Conservation (phyloP, 2,888 invertebrate genomes). For the Aethes cnicana region DNA sequence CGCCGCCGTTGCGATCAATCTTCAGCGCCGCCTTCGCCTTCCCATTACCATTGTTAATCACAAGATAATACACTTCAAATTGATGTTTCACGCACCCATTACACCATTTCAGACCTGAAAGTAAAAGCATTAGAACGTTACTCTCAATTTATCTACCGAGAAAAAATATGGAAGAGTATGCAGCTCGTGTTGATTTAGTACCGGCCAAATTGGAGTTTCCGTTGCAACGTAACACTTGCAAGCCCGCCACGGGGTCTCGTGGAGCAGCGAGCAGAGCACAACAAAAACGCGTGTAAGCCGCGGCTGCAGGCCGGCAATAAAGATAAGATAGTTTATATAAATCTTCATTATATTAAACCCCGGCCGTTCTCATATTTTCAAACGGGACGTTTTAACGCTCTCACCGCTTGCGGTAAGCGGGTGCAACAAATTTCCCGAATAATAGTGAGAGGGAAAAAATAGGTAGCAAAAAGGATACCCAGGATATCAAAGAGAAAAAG, state of each 20-base stretch:
- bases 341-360: slow-evolving; percentile 70
- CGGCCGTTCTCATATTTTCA: slow-evolving; percentile 66
- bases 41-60: slow-evolving; percentile 6
- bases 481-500: slow-evolving; percentile 44
- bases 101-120: too few relatives aligned
- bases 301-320: slow-evolving; percentile 33
- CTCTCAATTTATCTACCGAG: too few relatives aligned
- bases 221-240: slow-evolving; percentile 10
- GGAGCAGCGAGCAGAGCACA: slow-evolving; percentile 15
- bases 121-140: too few relatives aligned
- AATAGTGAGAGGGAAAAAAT: slow-evolving; percentile 56
- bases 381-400: slow-evolving; percentile 65
- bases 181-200: background rate
- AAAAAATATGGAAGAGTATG: too few relatives aligned
- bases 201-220: slow-evolving; percentile 13
- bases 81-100: background rate
- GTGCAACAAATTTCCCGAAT: slow-evolving; percentile 65
- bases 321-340: slow-evolving; percentile 62
- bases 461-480: slow-evolving; percentile 41
- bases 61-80: background rate
- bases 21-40: too few relatives aligned
- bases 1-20: background rate
- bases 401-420: slow-evolving; percentile 66
- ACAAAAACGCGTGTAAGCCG: slow-evolving; percentile 29
- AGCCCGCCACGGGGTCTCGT: slow-evolving; percentile 1